Conservation (phyloP, 2,797 vertebrate species). For the Gadopsis bispinosus region DNA sequence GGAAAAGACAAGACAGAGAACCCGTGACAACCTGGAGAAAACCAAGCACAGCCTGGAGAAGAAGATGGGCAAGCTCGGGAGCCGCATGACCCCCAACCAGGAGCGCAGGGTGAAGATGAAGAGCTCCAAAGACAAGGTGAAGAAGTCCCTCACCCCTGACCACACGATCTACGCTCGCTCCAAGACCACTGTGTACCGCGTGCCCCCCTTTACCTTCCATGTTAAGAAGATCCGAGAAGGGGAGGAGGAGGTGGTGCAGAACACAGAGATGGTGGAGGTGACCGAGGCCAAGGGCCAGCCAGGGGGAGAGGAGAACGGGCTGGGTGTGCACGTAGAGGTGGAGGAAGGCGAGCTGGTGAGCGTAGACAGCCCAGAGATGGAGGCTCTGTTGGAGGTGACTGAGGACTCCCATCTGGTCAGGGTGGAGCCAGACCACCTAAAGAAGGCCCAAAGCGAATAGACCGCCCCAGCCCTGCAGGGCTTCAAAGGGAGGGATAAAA, state of each 20-base stretch:
- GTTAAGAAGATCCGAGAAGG: slow-evolving; percentile 98
- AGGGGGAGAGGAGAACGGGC: slow-evolving; percentile 68
- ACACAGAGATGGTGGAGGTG: slow-evolving; percentile 87
- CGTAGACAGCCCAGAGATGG: slow-evolving; percentile 84
- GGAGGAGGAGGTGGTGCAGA: slow-evolving; percentile 85
- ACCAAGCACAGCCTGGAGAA: slow-evolving; percentile 93
- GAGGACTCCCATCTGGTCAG: slow-evolving; percentile 91
- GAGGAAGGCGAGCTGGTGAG: slow-evolving; percentile 82
- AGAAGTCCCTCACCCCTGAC: slow-evolving; percentile 94
- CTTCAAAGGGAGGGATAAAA: slow-evolving; percentile 1
- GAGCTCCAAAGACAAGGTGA: slow-evolving; percentile 92
- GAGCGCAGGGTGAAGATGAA: slow-evolving; percentile 94
- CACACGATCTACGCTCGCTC: slow-evolving; percentile 91
- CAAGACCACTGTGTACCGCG: slow-evolving; percentile 94
- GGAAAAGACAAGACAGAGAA: slow-evolving; percentile 93
- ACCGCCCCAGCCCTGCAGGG: slow-evolving; percentile 21
- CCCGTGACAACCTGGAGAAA: slow-evolving; percentile 93
- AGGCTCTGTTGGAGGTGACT: slow-evolving; percentile 89
- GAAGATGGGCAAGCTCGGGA: slow-evolving; percentile 94
- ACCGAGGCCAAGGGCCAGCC: slow-evolving; percentile 75
- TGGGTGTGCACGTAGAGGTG: slow-evolving; percentile 69
- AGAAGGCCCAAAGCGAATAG: slow-evolving; percentile 86
- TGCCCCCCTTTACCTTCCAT: slow-evolving; percentile 97
- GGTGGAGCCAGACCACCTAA: slow-evolving; percentile 86
- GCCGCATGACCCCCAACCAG: slow-evolving; percentile 89